Conservation (phyloP, 2,888 invertebrate species). For the Mimachlamys varia region DNA sequence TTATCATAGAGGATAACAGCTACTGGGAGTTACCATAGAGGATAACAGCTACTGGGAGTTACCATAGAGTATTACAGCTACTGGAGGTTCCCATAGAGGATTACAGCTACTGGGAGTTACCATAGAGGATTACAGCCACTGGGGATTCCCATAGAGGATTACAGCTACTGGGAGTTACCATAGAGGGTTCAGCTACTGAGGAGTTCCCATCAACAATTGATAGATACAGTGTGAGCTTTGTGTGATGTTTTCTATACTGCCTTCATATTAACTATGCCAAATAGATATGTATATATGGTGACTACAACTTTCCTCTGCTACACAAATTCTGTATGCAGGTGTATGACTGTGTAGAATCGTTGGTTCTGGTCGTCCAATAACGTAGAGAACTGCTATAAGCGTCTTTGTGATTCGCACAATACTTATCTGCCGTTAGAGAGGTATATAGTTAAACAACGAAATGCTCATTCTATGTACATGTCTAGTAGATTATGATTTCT, state of each 20-base stretch:
- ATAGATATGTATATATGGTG: background rate
- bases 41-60: too few relatives aligned
- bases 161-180: too few relatives aligned
- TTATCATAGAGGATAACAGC: too few relatives aligned
- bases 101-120: too few relatives aligned
- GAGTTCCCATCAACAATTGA: background rate
- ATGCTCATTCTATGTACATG: constrained; percentile 25
- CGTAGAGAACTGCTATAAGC: background rate
- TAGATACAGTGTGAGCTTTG: background rate
- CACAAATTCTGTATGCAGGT: background rate
- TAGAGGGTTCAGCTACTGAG: too few relatives aligned
- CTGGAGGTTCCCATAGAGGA: too few relatives aligned
- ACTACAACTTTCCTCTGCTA: background rate
- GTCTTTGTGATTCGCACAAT: background rate
- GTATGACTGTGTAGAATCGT: too few relatives aligned
- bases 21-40: too few relatives aligned
- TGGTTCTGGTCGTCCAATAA: too few relatives aligned
- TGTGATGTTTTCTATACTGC: background rate
- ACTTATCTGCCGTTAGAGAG: constrained; percentile 7
- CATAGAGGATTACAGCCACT: too few relatives aligned
- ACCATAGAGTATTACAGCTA: too few relatives aligned
- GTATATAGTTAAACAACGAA: constrained; percentile 15
- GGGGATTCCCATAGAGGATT: too few relatives aligned
- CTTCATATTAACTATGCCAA: constrained; percentile 28
- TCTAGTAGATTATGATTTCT: background rate